Conservation (phyloP, 2,113 vertebrate genomes). For the Callaeas wilsoni region DNA sequence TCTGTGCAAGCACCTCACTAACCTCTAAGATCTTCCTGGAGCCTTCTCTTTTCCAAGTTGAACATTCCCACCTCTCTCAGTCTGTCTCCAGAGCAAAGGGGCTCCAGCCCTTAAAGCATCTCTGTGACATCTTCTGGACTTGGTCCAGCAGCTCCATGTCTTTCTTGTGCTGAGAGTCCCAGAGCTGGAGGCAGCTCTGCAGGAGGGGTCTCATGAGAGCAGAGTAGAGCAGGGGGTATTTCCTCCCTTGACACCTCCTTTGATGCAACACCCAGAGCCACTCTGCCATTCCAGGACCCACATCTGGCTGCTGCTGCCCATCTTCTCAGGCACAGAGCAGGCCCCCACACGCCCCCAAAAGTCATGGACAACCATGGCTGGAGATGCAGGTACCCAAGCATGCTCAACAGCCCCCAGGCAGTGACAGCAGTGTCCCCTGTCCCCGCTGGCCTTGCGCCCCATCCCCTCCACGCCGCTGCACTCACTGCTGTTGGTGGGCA, state of each 20-base stretch:
- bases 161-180: background rate
- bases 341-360: background rate
- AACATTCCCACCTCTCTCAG: background rate
- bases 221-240: background rate
- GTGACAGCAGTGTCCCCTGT: background rate
- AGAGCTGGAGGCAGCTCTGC: background rate
- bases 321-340: background rate
- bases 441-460: background rate
- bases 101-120: background rate
- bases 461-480: background rate
- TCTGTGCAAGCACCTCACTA: background rate
- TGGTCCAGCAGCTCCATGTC: background rate
- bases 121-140: background rate
- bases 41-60: background rate
- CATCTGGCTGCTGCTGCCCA: background rate
- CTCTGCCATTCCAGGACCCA: background rate
- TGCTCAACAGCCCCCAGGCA: accelerated
- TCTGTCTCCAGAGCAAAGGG: background rate
- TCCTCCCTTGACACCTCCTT: background rate
- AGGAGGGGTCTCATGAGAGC: background rate
- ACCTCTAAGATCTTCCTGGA: background rate
- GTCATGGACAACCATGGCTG: background rate
- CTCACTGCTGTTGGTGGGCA: constrained; percentile 92
- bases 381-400: background rate
- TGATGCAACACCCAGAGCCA: background rate